These are phyloP conservation scores for Argyresthia goedartella DNA, from an alignment of 2,888 invertebrate genomes.

Conservation along the genomic window DNA sequence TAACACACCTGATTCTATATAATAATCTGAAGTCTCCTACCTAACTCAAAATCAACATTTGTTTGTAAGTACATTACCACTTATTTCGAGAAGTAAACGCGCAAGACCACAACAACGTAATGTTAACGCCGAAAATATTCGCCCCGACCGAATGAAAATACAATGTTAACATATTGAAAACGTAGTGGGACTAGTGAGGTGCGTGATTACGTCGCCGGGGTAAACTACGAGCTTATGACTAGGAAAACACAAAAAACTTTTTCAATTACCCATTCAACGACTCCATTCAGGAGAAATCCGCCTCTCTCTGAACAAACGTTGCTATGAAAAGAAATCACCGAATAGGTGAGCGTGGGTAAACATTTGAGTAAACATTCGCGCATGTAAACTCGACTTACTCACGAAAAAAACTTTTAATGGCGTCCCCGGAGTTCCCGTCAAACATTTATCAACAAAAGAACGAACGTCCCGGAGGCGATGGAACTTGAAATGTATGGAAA, in stretches of 20 bases:
- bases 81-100: neutral
- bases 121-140: neutral
- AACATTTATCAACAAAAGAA: slow-evolving; percentile 72
- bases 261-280: slow-evolving; percentile 60
- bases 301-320: slow-evolving; percentile 53
- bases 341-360: slow-evolving; percentile 66
- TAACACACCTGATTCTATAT: no score
- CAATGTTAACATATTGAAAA: slow-evolving; percentile 4
- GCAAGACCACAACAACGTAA: neutral
- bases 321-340: slow-evolving; percentile 66
- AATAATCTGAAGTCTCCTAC: no score
- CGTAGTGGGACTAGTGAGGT: neutral
- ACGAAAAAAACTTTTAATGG: slow-evolving; percentile 71
- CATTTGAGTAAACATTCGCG: slow-evolving; percentile 69
- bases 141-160: slow-evolving; percentile 2
- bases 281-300: slow-evolving; percentile 45
- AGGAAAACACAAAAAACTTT: slow-evolving; percentile 47
- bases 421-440: slow-evolving; percentile 70
- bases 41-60: no score
- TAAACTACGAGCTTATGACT: slow-evolving; percentile 33
- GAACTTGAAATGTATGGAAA: slow-evolving; percentile 72
- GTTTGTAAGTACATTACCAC: neutral
- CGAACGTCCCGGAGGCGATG: slow-evolving; percentile 71
- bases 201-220: slow-evolving; percentile 2
- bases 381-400: slow-evolving; percentile 71